Evolutionary conservation across 2,113 vertebrate genomes (phyloP), one percentile per base, ranked within the genome.

Genomic region (Hippopotamus amphibius): DNA sequence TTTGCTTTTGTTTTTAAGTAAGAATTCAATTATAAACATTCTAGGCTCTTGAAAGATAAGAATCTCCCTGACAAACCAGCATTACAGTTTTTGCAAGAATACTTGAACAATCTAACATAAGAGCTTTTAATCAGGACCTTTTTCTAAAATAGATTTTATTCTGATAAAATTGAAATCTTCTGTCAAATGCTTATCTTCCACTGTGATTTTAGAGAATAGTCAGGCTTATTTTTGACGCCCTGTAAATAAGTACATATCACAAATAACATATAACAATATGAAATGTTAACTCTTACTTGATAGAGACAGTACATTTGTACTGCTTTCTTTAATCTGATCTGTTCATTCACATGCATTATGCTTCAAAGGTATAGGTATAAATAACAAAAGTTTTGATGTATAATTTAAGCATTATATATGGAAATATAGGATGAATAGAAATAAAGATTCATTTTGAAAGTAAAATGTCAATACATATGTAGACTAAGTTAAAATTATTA

Each of bases 1-100:
- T 74, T 63, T 90, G 3, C 17, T 43, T 57, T 90, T 96, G 13
- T 77, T 80, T 1, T 4, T 85, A 76, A 22, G 33, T 61, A 94
- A 88, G 21, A 88, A 83, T 92, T 90, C 22, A 85, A 37, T 69
- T 96, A 79, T 41, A 66, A 50, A 68, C 6, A 55, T 92, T 68
- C 19, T 41, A 94, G n/a, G 5, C 21, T 71, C 43, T 24, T 43
- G 17, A 79, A 79, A 72, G 57, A 14, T 41, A 65, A 57, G 22
- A 68, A 82, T 86, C 11, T 93, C 41, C 5, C 22, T 80, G 43
- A 63, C 7, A 82, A 82, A 69, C 2, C 14, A 77, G 28, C 10
- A n/a, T 53, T 79, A 43, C 0, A 72, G 2, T 0, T 74, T 57
- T 83, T 95, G 76, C 11, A 93, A 76, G 14, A 96, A 55, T 43